These are phyloP conservation scores for Ectemnius continuus DNA, from an alignment of 2,888 invertebrate species.

Conservation along the genomic window DNA sequence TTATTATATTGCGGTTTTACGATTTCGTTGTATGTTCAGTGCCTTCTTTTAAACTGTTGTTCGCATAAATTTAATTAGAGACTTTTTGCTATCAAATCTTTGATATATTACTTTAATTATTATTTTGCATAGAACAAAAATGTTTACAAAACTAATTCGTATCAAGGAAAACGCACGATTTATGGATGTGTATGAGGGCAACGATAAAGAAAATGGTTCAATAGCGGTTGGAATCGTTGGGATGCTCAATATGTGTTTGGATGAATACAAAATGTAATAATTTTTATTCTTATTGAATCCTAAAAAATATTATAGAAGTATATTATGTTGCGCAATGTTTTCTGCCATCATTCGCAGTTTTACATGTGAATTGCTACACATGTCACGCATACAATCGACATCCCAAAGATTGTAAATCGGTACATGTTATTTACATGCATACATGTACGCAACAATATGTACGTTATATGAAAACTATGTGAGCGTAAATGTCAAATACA, in stretches of 20 bases:
- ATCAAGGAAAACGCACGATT: no score
- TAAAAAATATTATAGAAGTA: no score
- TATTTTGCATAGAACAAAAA: background rate
- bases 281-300: no score
- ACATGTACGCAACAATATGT: conserved; percentile 14
- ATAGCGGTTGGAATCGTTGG: no score
- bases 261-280: no score
- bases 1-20: conserved; percentile 21
- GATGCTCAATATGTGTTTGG: no score
- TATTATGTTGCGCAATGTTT: no score
- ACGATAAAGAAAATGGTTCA: no score
- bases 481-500: conserved; percentile 49
- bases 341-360: no score
- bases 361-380: background rate
- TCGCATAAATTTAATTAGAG: conserved; percentile 23
- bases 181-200: no score
- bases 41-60: conserved; percentile 64
- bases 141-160: no score
- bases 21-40: conserved; percentile 68
- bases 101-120: background rate
- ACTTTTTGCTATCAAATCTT: background rate
- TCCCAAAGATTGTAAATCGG: conserved; percentile 22
- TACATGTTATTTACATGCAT: conserved; percentile 6
- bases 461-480: conserved; percentile 1
- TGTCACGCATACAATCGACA: conserved; percentile 11